Evolutionary conservation across 2,888 invertebrate genomes (phyloP).

Genomic region (Tryphoninae sp.): DNA sequence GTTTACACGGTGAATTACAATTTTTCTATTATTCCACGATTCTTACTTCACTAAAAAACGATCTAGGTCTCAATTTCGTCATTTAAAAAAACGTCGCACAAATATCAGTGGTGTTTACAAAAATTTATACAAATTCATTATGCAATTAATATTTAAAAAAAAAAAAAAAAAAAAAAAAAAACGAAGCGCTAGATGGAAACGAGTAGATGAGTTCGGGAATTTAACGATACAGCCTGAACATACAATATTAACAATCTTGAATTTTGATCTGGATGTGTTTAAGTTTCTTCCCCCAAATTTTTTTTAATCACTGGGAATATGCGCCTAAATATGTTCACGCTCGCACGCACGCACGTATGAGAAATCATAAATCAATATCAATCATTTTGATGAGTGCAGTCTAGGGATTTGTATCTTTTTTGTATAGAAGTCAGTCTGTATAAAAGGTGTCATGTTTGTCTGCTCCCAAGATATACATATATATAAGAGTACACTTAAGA

Average conservation of each 20-base stretch:
- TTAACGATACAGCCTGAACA: background rate
- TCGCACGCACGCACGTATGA: too few relatives aligned
- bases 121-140: too few relatives aligned
- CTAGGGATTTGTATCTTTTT: constrained; percentile 17
- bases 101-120: too few relatives aligned
- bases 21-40: too few relatives aligned
- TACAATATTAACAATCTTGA: too few relatives aligned
- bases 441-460: constrained; percentile 35
- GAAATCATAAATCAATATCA: constrained; percentile 1
- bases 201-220: background rate
- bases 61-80: too few relatives aligned
- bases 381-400: constrained; percentile 24
- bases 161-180: background rate
- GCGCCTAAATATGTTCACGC: too few relatives aligned
- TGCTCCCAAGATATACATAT: constrained; percentile 8
- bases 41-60: too few relatives aligned
- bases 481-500: too few relatives aligned
- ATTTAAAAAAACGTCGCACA: too few relatives aligned
- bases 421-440: background rate
- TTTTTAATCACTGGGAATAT: background rate
- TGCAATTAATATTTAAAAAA: background rate
- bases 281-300: background rate
- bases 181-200: background rate
- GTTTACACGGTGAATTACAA: too few relatives aligned
- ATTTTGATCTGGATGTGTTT: too few relatives aligned